Percentiles rank a stretch among this genome's conserved stretches.
Evolutionary conservation across 2,113 vertebrate genomes (phyloP).

Genomic region (Cryptomyrus ogoouensis): DNA sequence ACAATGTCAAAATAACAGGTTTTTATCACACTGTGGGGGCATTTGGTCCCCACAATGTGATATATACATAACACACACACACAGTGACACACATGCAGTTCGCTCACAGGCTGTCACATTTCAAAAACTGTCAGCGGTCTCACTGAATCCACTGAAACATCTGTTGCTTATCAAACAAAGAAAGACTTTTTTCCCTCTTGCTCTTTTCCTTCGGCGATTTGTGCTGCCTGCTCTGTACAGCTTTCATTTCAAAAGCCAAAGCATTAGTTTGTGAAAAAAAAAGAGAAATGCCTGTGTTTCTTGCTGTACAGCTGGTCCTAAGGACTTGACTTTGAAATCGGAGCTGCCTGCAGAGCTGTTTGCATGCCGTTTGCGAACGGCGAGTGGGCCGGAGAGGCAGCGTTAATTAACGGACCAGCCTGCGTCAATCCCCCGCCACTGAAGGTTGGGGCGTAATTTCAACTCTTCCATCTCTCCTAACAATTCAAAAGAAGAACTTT

Average conservation of each 20-base stretch:
- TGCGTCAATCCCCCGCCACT: constrained; percentile 25
- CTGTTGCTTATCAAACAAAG: constrained; percentile 73
- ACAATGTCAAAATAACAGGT: not conserved
- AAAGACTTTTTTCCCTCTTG: constrained; percentile 45
- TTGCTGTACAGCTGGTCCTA: constrained; percentile 68
- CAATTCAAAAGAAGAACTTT: constrained; percentile 25
- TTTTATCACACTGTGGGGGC: not conserved
- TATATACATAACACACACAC: not conserved
- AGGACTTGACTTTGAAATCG: constrained; percentile 76
- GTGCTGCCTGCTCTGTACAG: constrained; percentile 57
- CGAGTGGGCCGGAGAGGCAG: constrained; percentile 46
- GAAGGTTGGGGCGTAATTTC: constrained; percentile 25
- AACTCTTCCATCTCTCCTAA: constrained; percentile 21
- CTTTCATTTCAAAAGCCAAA: constrained; percentile 72
- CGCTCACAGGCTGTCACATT: constrained; percentile 58
- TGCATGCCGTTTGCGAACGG: constrained; percentile 55
- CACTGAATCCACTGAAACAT: constrained; percentile 65
- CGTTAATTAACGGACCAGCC: constrained; percentile 57
- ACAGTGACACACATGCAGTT: not conserved
- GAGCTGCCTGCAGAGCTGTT: constrained; percentile 56
- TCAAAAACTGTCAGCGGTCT: constrained; percentile 66
- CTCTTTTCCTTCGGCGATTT: constrained; percentile 37
- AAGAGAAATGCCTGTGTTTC: constrained; percentile 35
- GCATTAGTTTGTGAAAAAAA: constrained; percentile 54
- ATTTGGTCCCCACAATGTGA: not conserved